Evolutionary conservation across 2,888 invertebrate species (phyloP).

Genomic region (Actias luna): DNA sequence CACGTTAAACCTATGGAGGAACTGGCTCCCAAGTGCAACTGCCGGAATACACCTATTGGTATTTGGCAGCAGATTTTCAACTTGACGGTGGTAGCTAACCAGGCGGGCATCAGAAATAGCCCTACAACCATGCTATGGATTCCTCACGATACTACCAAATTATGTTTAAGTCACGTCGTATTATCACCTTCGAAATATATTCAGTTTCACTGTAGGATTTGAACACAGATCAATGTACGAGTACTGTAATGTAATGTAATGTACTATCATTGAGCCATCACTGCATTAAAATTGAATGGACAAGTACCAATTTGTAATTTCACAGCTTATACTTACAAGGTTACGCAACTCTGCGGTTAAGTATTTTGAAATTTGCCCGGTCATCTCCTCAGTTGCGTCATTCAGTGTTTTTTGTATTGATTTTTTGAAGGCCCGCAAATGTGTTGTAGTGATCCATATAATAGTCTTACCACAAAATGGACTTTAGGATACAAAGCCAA

Average conservation of each 20-base stretch:
- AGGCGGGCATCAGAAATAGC: too few relatives aligned
- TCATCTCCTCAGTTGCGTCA: slow-evolving; percentile 13
- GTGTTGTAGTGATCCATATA: not conserved
- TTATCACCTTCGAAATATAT: not conserved
- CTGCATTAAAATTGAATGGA: not conserved
- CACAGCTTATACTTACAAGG: slow-evolving; percentile 18
- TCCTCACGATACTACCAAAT: too few relatives aligned
- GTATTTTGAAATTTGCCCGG: not conserved
- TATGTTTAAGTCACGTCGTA: too few relatives aligned
- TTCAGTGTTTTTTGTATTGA: slow-evolving; percentile 14
- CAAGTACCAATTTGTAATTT: not conserved
- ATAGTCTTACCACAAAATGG: slow-evolving; percentile 1
- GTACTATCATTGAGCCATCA: not conserved
- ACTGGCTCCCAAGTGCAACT: too few relatives aligned
- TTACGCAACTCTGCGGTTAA: slow-evolving; percentile 23
- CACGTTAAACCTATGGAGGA: too few relatives aligned
- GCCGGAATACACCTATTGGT: too few relatives aligned
- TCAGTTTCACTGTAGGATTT: too few relatives aligned
- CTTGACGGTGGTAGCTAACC: too few relatives aligned
- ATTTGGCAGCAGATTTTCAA: too few relatives aligned
- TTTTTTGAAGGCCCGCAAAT: slow-evolving; percentile 8
- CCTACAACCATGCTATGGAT: too few relatives aligned
- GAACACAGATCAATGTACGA: too few relatives aligned
- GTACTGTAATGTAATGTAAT: too few relatives aligned
- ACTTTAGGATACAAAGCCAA: slow-evolving; percentile 4